These are phyloP conservation scores for Calyptommatus sinebrachiatus DNA, from an alignment of 2,113 vertebrate genomes.

Conservation along the genomic window DNA sequence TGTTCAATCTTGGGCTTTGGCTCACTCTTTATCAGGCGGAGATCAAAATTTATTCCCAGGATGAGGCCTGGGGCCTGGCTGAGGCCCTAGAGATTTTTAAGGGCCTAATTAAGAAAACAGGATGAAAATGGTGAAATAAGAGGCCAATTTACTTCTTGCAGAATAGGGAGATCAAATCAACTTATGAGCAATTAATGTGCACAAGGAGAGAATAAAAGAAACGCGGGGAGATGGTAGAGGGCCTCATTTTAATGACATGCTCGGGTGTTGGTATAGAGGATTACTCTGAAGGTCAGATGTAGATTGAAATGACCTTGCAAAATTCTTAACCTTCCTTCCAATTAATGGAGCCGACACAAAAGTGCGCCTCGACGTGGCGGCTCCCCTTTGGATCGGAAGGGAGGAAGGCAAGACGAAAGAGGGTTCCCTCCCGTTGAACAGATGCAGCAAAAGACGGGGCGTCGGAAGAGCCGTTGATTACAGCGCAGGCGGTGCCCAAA, in stretches of 20 bases:
- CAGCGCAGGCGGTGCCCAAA: conserved; percentile 27
- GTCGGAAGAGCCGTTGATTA: conserved; percentile 54
- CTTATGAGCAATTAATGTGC: conserved; percentile 75
- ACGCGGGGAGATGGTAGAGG: conserved; percentile 63
- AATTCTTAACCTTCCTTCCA: conserved; percentile 69
- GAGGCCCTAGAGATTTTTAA: conserved; percentile 69
- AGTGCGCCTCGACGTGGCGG: conserved; percentile 57
- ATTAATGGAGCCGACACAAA: conserved; percentile 73
- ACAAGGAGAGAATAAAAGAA: conserved; percentile 69
- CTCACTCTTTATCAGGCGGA: conserved; percentile 71
- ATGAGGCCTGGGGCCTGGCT: conserved; percentile 66
- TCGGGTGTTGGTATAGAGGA: conserved; percentile 68
- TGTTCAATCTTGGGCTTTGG: conserved; percentile 64
- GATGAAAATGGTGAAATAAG: conserved; percentile 80
- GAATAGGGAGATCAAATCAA: conserved; percentile 80
- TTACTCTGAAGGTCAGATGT: conserved; percentile 79
- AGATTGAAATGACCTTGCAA: conserved; percentile 76
- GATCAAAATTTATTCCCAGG: conserved; percentile 72
- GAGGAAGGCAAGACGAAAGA: conserved; percentile 52
- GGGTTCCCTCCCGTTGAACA: conserved; percentile 47
- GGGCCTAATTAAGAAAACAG: conserved; percentile 78
- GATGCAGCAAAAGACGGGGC: conserved; percentile 22
- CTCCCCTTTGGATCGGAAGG: conserved; percentile 48
- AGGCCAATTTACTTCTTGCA: conserved; percentile 77
- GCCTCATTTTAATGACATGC: conserved; percentile 72